Evolutionary conservation across 2,888 invertebrate species (phyloP).

Genomic region (Dolomedes plantarius): DNA sequence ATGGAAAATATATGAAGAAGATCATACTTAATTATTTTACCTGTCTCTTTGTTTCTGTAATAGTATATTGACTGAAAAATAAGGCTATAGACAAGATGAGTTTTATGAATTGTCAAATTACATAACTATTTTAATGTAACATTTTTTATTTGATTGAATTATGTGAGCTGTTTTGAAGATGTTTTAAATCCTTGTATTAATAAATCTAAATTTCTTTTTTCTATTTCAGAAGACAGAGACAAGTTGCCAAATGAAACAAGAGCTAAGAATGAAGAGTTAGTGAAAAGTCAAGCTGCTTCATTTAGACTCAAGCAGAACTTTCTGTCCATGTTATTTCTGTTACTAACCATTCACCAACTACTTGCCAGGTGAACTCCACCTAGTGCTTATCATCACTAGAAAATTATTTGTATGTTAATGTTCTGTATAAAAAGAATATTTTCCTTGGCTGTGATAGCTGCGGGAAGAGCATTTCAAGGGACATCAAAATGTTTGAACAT

Average conservation of each 20-base stretch:
- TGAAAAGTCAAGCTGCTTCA: slow-evolving; percentile 48
- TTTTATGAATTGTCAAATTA: too few relatives aligned
- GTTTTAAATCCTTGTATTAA: too few relatives aligned
- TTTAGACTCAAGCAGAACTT: slow-evolving; percentile 42
- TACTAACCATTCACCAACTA: slow-evolving; percentile 51
- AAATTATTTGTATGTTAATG: slow-evolving; percentile 39
- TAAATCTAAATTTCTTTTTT: too few relatives aligned
- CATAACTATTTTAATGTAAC: too few relatives aligned
- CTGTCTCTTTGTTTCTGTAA: too few relatives aligned
- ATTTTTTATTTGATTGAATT: too few relatives aligned
- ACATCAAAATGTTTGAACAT: slow-evolving; percentile 22
- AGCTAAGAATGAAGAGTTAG: slow-evolving; percentile 91
- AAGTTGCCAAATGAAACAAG: slow-evolving; percentile 91
- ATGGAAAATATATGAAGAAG: too few relatives aligned
- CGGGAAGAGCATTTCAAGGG: slow-evolving; percentile 25
- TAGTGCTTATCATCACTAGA: slow-evolving; percentile 26
- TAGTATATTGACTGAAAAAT: too few relatives aligned
- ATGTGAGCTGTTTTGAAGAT: too few relatives aligned
- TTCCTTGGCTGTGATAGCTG: slow-evolving; percentile 69
- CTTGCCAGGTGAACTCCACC: slow-evolving; percentile 53
- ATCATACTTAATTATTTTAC: too few relatives aligned
- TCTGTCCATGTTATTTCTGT: slow-evolving; percentile 36
- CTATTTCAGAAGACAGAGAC: slow-evolving; percentile 86
- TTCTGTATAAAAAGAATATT: slow-evolving; percentile 45
- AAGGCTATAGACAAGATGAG: too few relatives aligned